phyloP scores from a whole-genome alignment of 30 jellyfish, hydroid and myxozoan species.

The Sanderia malayensis region DNA sequence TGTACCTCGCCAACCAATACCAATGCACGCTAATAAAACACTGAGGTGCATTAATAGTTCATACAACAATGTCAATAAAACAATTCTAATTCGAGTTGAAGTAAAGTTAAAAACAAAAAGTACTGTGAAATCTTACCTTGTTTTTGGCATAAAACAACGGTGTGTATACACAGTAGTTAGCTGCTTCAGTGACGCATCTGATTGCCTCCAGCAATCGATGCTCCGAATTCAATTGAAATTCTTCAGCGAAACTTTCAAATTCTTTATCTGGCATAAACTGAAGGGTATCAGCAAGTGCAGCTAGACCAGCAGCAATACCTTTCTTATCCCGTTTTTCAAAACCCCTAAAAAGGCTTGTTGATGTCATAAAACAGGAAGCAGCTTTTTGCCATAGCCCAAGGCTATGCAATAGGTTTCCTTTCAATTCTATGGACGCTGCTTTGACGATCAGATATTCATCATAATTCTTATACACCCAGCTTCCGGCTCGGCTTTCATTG shows the following conservation, averaged over 20 bases:
- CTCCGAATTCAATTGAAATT: slow-evolving; percentile 13
- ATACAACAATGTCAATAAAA: too few species aligned
- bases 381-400: slow-evolving; percentile 61
- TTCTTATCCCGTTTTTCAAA: slow-evolving; percentile 46
- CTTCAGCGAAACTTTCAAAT: not conserved
- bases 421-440: slow-evolving; percentile 55
- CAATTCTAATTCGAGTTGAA: too few species aligned
- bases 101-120: too few species aligned
- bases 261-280: slow-evolving; percentile 57
- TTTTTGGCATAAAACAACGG: slow-evolving; percentile 61
- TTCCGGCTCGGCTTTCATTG: slow-evolving; percentile 19
- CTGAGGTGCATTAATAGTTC: too few species aligned
- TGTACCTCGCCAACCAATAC: too few species aligned
- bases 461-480: slow-evolving; percentile 20
- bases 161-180: slow-evolving; percentile 42
- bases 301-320: slow-evolving; percentile 59
- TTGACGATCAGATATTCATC: slow-evolving; percentile 29
- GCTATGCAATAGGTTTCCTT: slow-evolving; percentile 44
- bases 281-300: slow-evolving; percentile 51
- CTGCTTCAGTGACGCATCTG: slow-evolving; percentile 56
- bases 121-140: slow-evolving; percentile 38
- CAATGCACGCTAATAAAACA: too few species aligned
- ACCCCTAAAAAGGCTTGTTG: slow-evolving; percentile 39
- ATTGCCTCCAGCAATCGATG: slow-evolving; percentile 60
- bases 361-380: slow-evolving; percentile 15